Base-by-base conservation (phyloP, 2,888 invertebrate genomes). In the Uropetala carovei region DNA sequence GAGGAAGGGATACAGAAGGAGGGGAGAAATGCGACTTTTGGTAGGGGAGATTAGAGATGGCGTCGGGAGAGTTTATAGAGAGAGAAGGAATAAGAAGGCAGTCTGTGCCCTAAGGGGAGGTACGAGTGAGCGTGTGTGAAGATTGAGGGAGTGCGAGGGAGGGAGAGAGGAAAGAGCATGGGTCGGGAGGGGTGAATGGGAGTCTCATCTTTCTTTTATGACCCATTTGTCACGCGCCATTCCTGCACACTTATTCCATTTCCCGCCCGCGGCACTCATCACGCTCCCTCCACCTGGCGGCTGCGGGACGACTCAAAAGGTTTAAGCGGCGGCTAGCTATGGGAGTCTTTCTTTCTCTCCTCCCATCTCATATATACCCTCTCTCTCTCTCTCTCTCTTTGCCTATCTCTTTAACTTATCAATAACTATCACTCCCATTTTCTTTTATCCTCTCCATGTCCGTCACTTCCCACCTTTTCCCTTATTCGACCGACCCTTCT, bases 161-260 rank as follows among this genome's bases (percentile, higher is more conserved):
- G 89, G 56, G 83, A 43, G n/a, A 56, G 83, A 83, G 18, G 83
- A 57, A 83, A 83, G 83, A 83, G 57, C 83, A 14, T 43, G 83
- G 56, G 83, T 83, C 83, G 83, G 83, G 57, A 83, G 89, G 89
- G 86, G 22, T 86, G 86, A 86, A 89, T 89, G 89, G 89, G 68
- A 43, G 89, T 89, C 89, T 89, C 89, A 89, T 89, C 89, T 89
- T 89, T 89, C 89, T 89, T 89, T 89, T 89, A 89, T 89, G 89
- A 89, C 89, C 89, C 89, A 89, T 89, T 89, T 89, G 89, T 89
- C 89, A 89, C 89, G 89, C 89, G 89, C 89, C 89, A 64, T 86
- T 86, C 86, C 86, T 60, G 60, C 86, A 60, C 86, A 59, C 86
- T 83, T 83, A 86, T 86, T 60, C 86, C 86, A 59, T 60, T 89